Percentiles rank a stretch among this genome's conserved stretches.
Evolutionary conservation across 2,113 vertebrate species (phyloP).

Genomic region (Heloderma charlesbogerti): DNA sequence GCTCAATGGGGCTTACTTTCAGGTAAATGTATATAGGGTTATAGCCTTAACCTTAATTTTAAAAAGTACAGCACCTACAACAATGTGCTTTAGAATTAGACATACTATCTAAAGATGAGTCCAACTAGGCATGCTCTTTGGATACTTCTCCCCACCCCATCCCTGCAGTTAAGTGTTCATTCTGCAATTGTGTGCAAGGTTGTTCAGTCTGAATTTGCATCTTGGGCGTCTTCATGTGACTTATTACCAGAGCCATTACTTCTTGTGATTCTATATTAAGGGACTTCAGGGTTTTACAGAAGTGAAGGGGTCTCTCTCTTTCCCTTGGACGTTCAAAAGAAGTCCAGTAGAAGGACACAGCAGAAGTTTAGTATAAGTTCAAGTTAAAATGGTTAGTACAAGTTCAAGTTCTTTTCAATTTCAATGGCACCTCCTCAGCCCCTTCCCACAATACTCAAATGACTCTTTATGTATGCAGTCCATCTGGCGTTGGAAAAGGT

Average conservation of each 20-base stretch:
- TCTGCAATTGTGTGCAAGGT: background rate
- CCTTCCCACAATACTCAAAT: background rate
- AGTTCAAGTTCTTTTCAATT: background rate
- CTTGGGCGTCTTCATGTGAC: background rate
- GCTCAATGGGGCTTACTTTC: too few relatives aligned
- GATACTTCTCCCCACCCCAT: background rate
- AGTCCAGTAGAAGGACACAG: background rate
- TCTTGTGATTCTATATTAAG: too few relatives aligned
- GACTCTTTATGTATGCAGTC: background rate
- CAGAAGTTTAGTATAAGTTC: background rate
- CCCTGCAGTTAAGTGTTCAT: background rate
- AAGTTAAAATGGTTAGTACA: background rate
- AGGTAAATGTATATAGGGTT: too few relatives aligned
- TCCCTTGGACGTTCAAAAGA: background rate
- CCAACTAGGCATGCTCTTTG: background rate
- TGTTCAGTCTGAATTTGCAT: background rate
- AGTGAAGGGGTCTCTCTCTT: background rate
- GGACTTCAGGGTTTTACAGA: background rate
- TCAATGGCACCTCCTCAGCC: background rate
- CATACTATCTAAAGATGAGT: too few relatives aligned
- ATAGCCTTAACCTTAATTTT: too few relatives aligned
- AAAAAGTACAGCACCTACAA: too few relatives aligned
- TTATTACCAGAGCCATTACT: background rate
- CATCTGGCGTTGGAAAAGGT: background rate
- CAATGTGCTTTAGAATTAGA: too few relatives aligned